Base-by-base conservation (phyloP, 2,113 vertebrate species). In the Alces alces region DNA sequence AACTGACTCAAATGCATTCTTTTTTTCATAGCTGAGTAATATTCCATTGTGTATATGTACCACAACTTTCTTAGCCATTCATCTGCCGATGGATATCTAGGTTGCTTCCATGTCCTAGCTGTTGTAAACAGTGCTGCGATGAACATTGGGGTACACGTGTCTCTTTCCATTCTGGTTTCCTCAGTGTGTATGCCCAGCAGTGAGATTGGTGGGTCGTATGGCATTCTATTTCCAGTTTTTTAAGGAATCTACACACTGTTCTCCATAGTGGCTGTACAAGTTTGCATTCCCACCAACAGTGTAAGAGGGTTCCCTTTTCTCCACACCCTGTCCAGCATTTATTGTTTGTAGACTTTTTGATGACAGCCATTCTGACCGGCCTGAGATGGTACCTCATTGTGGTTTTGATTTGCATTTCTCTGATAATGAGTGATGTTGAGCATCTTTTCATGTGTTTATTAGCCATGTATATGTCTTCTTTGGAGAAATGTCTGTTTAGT, bases 91-190 rank as follows among this genome's bases (percentile, higher is more conserved):
- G 16, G 64, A 36, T 4, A 36, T 66, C 64, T 36, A 21, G 64
- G 64, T 66, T 66, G 17, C 17, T 66, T 66, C 33, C 64, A 66
- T 21, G 64, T 66, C 16, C 64, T 66, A 1, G 33, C 33, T 36
- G 19, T 21, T 66, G 64, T 36, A 66, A 66, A 66, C 64, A 66
- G 64, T 36, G 33, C 61, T 66, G 16, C 33, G 4, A 5, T 66
- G 64, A n/a, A 8, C 33, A 19, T 0, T 21, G 4, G 33, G 33
- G 4, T 36, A 11, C 33, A 36, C 0, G 17, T 19, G 4, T 36
- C 16, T 36, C 8, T 66, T 66, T 66, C 16, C 17, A 2, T 66
- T 66, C 33, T 66, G 64, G 4, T 66, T 66, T 36, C 4, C 64
- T 66, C 64, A 19, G 33, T 36, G 64, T 66, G 64, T 36, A 66